Conservation (phyloP, 2,888 invertebrate species). For the Acrobasis repandana region DNA sequence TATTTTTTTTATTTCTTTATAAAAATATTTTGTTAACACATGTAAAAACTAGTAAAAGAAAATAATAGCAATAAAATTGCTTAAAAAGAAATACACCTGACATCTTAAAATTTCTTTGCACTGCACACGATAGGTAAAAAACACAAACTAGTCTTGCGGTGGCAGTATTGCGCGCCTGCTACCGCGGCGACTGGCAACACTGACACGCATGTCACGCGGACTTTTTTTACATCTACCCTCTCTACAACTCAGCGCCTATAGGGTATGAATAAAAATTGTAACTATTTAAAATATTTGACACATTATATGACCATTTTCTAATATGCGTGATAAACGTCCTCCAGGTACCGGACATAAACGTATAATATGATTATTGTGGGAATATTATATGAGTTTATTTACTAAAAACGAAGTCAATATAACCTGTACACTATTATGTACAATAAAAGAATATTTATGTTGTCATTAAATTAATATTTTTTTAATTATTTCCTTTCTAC, state of each 20-base stretch:
- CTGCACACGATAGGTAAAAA: background rate
- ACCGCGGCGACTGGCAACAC: constrained; percentile 72
- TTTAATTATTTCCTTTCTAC: background rate
- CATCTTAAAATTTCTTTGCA: background rate
- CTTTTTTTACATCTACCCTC: constrained; percentile 62
- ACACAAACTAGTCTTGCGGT: constrained; percentile 21
- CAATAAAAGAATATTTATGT: background rate
- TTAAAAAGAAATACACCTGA: too few relatives aligned
- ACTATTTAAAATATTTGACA: constrained; percentile 58
- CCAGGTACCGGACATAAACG: background rate
- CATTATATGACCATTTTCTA: constrained; percentile 52
- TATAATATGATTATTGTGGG: background rate
- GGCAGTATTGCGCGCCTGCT: constrained; percentile 47
- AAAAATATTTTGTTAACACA: too few relatives aligned
- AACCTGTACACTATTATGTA: background rate
- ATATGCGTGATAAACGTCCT: constrained; percentile 39
- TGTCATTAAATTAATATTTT: background rate
- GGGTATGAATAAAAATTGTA: constrained; percentile 63
- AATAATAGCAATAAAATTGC: too few relatives aligned
- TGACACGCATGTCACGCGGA: constrained; percentile 56
- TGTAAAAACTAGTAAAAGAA: too few relatives aligned
- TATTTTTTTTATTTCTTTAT: too few relatives aligned
- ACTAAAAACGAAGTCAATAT: background rate
- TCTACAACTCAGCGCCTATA: constrained; percentile 76
- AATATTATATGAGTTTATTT: constrained; percentile 1